phyloP scores from a whole-genome alignment of 2,113 vertebrate genomes.

The Gavialis gangeticus region DNA sequence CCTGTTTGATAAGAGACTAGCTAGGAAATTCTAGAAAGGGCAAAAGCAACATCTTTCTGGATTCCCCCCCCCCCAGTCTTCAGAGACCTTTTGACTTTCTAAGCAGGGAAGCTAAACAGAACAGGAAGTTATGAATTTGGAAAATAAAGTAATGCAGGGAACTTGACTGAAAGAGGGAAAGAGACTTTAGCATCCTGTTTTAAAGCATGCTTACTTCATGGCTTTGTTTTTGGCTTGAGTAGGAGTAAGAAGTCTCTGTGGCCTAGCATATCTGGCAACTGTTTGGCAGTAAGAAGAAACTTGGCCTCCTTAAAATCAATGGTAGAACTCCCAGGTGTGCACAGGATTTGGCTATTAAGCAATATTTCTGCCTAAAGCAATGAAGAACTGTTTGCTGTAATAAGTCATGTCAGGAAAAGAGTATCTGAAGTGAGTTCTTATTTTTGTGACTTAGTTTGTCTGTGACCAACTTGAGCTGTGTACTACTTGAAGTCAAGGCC shows the following conservation, averaged over 20 bases:
- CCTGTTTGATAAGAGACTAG: conserved; percentile 54
- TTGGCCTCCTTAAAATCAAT: conserved; percentile 23
- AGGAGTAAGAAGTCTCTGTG: background rate
- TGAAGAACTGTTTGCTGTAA: conserved; percentile 38
- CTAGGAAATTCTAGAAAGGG: conserved; percentile 40
- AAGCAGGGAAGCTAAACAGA: conserved; percentile 36
- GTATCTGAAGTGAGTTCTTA: conserved; percentile 4
- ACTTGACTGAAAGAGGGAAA: background rate
- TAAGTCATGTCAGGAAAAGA: conserved; percentile 32
- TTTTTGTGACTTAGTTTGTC: conserved; percentile 54
- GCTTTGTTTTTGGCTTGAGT: conserved; percentile 29
- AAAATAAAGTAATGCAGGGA: conserved; percentile 55
- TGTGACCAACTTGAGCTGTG: conserved; percentile 42
- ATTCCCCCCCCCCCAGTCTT: conserved; percentile 53
- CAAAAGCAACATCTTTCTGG: conserved; percentile 22
- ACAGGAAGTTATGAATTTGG: conserved; percentile 39
- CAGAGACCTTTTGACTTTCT: conserved; percentile 22
- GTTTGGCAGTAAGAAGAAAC: conserved; percentile 39
- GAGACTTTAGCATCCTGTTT: background rate
- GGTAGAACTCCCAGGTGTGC: conserved; percentile 35
- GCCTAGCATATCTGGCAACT: conserved; percentile 23
- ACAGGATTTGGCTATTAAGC: conserved; percentile 27
- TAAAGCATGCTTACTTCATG: background rate
- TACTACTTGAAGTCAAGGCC: conserved; percentile 60
- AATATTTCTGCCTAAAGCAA: conserved; percentile 33